These are phyloP conservation scores for Phataginus tricuspis DNA, from an alignment of 2,797 vertebrate species.

Conservation along the genomic window DNA sequence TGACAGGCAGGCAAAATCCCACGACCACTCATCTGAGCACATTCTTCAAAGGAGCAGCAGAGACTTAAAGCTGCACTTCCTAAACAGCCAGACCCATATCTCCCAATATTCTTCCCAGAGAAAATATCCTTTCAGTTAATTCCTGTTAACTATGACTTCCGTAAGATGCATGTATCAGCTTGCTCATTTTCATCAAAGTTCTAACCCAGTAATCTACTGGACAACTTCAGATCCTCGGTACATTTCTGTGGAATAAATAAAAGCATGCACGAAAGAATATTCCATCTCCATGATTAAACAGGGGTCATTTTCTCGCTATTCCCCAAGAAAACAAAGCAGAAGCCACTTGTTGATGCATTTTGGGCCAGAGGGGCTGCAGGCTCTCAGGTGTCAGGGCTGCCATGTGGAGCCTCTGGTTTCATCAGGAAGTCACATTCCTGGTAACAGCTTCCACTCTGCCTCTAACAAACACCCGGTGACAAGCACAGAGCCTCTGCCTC, in stretches of 20 bases:
- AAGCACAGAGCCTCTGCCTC: constrained; percentile 45
- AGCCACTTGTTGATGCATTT: constrained; percentile 42
- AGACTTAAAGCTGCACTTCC: background rate
- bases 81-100: background rate
- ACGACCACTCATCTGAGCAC: background rate
- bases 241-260: background rate
- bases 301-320: constrained; percentile 19
- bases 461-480: background rate
- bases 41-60: background rate
- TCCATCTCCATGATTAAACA: constrained; percentile 23
- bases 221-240: background rate
- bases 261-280: background rate
- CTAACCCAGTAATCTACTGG: background rate
- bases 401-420: constrained; percentile 19
- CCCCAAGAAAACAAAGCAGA: constrained; percentile 47
- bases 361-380: background rate
- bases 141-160: background rate
- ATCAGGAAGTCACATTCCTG: constrained; percentile 46
- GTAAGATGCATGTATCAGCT: background rate
- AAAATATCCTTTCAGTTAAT: constrained; percentile 24
- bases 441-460: constrained; percentile 59
- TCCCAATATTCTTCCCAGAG: background rate
- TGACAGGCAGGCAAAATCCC: background rate
- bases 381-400: constrained; percentile 67
- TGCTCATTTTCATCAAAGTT: background rate